phyloP scores from a whole-genome alignment of 2,888 invertebrate genomes.

The Platycnemis pennipes region DNA sequence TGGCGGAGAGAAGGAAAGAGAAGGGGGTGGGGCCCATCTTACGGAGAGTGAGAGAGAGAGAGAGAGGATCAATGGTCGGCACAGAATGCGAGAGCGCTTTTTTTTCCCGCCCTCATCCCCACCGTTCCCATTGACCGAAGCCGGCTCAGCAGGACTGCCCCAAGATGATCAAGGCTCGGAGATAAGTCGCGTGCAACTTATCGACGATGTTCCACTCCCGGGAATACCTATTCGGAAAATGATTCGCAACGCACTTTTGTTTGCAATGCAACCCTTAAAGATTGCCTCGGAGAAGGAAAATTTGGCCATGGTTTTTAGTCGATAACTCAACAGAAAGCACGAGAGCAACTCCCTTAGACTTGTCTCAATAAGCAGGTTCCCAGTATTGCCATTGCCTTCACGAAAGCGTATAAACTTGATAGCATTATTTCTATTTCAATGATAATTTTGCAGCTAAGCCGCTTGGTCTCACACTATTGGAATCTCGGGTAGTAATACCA shows the following conservation, averaged over 20 bases:
- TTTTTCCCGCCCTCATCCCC: background rate
- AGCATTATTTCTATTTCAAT: no score
- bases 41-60: background rate
- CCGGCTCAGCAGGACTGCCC: background rate
- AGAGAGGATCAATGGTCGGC: conserved; percentile 56
- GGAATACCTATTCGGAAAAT: background rate
- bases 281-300: no score
- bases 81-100: conserved; percentile 49
- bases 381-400: no score
- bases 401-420: no score
- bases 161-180: background rate
- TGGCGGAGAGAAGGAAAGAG: background rate
- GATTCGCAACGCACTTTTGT: background rate
- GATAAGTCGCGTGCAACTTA: background rate
- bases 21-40: background rate
- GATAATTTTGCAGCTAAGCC: no score
- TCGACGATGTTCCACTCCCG: background rate
- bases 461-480: no score
- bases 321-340: no score
- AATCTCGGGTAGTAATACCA: no score
- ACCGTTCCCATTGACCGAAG: background rate
- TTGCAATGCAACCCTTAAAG: no score
- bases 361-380: no score
- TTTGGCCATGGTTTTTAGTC: no score
- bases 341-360: no score